Percentiles rank a stretch among this genome's conserved stretches.
phyloP scores from a whole-genome alignment of 2,113 vertebrate species.

The Callocephalon fimbriatum region DNA sequence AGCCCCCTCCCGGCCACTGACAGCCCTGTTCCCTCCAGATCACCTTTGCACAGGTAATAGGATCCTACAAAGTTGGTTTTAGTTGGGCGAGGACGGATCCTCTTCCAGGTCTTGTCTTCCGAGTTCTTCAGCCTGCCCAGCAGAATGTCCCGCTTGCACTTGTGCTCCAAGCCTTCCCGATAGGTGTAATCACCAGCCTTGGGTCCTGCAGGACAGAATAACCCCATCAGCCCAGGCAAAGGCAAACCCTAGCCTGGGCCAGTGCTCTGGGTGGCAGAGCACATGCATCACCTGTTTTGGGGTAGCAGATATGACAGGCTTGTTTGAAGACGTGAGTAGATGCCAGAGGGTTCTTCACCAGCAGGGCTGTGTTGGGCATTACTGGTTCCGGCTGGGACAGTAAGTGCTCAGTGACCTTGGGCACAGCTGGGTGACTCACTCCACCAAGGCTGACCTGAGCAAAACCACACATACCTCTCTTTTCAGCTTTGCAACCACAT shows the following conservation, averaged over 20 bases:
- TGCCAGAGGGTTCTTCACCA: constrained; percentile 90
- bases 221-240: not conserved
- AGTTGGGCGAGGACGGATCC: constrained; percentile 87
- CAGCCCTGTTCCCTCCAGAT: not conserved
- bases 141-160: constrained; percentile 86
- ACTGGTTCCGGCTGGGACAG: constrained; percentile 63
- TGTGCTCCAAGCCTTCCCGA: constrained; percentile 87
- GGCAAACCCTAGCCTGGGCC: not conserved
- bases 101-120: constrained; percentile 89
- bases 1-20: not conserved
- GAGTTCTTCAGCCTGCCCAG: constrained; percentile 82
- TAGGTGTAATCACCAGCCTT: constrained; percentile 85
- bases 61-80: constrained; percentile 85
- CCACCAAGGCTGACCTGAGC: constrained; percentile 47
- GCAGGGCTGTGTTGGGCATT: constrained; percentile 84
- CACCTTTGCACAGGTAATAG: constrained; percentile 93
- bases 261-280: not conserved
- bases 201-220: constrained; percentile 72
- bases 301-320: constrained; percentile 90
- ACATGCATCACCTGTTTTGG: constrained; percentile 87
- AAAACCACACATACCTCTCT: not conserved
- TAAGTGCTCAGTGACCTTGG: constrained; percentile 30
- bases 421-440: constrained; percentile 30
- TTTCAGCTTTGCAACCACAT: not conserved
- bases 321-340: constrained; percentile 91